Conservation (phyloP, 2,797 vertebrate genomes). For the Emydoidea blandingii region DNA sequence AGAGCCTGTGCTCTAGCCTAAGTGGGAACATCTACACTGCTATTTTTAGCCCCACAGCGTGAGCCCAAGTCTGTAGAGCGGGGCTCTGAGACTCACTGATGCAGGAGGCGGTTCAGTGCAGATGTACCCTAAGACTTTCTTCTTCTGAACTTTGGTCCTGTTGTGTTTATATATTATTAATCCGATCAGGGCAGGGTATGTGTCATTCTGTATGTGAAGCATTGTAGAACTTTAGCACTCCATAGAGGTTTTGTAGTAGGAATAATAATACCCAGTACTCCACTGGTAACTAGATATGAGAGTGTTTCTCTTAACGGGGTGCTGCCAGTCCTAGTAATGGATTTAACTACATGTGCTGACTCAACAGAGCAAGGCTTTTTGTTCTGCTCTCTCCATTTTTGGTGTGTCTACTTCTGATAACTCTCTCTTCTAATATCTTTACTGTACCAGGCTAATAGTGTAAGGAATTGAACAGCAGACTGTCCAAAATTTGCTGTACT, state of each 20-base stretch:
- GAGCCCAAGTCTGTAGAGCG: neutral
- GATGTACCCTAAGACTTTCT: neutral
- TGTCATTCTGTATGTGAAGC: neutral
- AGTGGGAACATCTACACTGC: neutral
- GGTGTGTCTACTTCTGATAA: neutral
- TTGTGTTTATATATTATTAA: neutral
- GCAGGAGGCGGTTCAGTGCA: neutral
- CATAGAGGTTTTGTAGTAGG: neutral
- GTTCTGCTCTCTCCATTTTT: neutral
- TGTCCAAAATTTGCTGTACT: neutral
- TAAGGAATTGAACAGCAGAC: neutral
- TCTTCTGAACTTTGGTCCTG: neutral
- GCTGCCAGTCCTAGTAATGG: neutral
- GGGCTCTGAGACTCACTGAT: neutral
- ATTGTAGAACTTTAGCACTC: neutral
- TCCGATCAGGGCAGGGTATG: neutral
- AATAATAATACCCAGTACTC: neutral
- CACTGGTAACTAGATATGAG: conserved; percentile 40
- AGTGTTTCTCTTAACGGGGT: conserved; percentile 31
- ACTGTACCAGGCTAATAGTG: neutral
- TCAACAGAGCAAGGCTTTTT: conserved; percentile 4
- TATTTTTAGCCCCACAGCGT: neutral
- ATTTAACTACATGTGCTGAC: conserved; percentile 30
- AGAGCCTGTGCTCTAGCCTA: neutral
- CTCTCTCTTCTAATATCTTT: neutral